Conservation (phyloP, 1,140 invertebrate species). For the Nomia melanderi region DNA sequence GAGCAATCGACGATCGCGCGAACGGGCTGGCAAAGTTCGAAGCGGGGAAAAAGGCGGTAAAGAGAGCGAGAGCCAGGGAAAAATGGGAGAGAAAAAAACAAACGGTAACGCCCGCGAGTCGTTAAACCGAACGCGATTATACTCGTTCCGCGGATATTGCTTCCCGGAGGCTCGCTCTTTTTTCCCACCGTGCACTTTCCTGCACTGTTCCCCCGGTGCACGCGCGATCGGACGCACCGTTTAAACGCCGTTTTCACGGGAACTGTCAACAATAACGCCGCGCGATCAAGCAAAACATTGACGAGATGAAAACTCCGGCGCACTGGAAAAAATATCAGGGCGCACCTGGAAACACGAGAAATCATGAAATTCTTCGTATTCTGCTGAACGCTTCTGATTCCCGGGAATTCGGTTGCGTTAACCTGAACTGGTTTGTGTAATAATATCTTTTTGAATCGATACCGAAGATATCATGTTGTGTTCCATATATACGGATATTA, state of each 20-base stretch:
- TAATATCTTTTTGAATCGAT: no score
- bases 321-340: not conserved
- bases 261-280: constrained; percentile 32
- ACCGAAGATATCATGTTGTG: no score
- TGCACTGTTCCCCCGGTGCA: not conserved
- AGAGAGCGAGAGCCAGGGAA: not conserved
- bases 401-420: no score
- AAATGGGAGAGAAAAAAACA: not conserved
- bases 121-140: constrained; percentile 44
- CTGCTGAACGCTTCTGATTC: no score
- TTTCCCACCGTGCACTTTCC: not conserved
- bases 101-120: constrained; percentile 8
- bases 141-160: constrained; percentile 39
- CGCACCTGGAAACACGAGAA: not conserved
- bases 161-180: not conserved
- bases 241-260: constrained; percentile 26
- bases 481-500: no score
- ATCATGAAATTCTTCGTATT: no score
- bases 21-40: no score
- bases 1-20: not conserved
- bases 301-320: not conserved
- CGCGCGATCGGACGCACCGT: constrained; percentile 14
- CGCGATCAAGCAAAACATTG: constrained; percentile 25
- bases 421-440: no score
- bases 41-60: no score